These are phyloP conservation scores for Siderastrea radians DNA, from an alignment of 92 coral and sea anemone species.

Conservation along the genomic window DNA sequence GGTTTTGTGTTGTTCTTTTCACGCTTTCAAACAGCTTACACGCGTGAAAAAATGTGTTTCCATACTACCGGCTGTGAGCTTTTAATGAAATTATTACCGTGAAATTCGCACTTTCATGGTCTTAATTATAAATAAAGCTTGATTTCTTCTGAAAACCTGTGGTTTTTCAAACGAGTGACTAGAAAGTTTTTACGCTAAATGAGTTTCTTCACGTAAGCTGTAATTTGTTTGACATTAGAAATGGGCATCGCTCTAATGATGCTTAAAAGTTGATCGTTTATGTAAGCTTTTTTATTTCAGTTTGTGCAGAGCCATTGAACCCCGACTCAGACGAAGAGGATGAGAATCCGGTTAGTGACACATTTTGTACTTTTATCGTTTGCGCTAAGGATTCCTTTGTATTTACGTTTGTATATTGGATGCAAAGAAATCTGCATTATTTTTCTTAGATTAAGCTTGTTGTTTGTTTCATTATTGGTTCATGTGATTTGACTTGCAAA, in stretches of 20 bases:
- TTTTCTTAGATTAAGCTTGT: conserved; percentile 7
- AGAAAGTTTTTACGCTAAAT: neutral
- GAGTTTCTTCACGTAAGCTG: neutral
- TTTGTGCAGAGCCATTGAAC: conserved; percentile 96
- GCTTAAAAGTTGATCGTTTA: neutral
- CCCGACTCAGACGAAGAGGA: conserved; percentile 99
- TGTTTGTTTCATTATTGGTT: conserved; percentile 12
- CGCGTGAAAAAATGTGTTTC: neutral
- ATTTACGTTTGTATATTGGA: conserved; percentile 2
- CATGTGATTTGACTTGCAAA: conserved; percentile 24
- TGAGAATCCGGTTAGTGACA: conserved; percentile 85
- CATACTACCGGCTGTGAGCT: neutral
- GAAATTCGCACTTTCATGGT: neutral
- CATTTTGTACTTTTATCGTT: neutral
- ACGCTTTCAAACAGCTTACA: too few relatives aligned
- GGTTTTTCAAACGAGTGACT: neutral
- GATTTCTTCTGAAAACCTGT: neutral
- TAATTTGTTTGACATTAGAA: neutral
- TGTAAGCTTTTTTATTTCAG: conserved; percentile 51
- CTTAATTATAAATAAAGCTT: neutral
- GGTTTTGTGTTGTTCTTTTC: conserved; percentile 2
- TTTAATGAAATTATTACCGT: neutral
- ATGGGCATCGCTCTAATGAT: neutral
- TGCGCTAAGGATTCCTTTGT: conserved; percentile 6
- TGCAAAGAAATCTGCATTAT: conserved; percentile 37